Evolutionary conservation across 2,113 vertebrate genomes (phyloP), one percentile per base, ranked within the genome.

Genomic region (Takifugu flavidus): DNA sequence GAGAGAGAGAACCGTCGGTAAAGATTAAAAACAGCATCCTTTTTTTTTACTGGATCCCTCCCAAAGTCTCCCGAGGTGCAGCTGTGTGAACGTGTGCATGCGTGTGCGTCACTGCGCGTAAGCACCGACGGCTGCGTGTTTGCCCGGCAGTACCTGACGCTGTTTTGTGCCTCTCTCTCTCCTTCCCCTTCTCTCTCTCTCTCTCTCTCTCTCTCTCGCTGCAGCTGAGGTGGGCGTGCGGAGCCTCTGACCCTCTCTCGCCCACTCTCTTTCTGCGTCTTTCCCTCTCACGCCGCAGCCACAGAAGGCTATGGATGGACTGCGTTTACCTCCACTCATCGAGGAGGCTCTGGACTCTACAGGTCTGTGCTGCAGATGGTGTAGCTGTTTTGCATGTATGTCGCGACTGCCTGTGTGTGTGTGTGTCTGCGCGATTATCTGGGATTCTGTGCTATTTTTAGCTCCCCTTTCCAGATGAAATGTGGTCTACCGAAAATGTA

Each of bases 281-380:
- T 67, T 78, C 52, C 58, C 72, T 77, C 67, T 72, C 52, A n/a
- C 49, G 51, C 70, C 56, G 77, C 82, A 63, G 84, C 82, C 78
- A n/a, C 66, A 74, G 79, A 76, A 67, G 79, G 72, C 62, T 74
- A 90, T 91, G 89, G 90, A 90, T 71, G 88, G 88, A 87, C 82
- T 90, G 84, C 86, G 87, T 45, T 85, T 89, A 71, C 90, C 90
- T 78, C 88, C 89, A 79, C 89, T 91, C 80, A 89, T 89, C 80
- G 88, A 89, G 75, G 89, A 91, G 79, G 82, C 83, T 72, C 39
- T 89, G 86, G 88, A 89, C 82, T 86, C 87, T 57, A 87, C 89
- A 90, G 90, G 89, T 91, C 75, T 78, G 87, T 89, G 70, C 72
- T 25, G 69, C 72, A 58, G 54, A 11, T 34, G 13, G 13, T 53